Base-by-base conservation (phyloP, 2,797 vertebrate species). In the Mallotus villosus region DNA sequence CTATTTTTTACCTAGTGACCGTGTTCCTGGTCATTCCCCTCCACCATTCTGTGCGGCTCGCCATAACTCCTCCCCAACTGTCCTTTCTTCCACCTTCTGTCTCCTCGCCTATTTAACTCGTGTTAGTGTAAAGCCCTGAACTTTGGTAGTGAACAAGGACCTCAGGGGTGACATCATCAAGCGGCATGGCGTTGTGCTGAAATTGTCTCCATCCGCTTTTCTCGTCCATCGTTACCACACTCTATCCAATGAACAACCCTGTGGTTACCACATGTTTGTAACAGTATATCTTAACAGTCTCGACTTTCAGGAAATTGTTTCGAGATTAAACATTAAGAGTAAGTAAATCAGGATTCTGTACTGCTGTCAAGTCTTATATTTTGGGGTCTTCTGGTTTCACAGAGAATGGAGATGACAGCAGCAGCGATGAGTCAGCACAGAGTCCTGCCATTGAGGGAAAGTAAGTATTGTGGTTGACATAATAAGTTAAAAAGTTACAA, bases 391-490 rank as follows among this genome's bases (percentile, higher is more conserved):
- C 37, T 89, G 41, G 14, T 88, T 75, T 76, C 37, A 80, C 92
- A 99, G 97, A 98, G 84, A 96, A 95, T 29, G 87, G 90, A 69
- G 97, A 98, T 17, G 95, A 98, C 63, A 99, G 97, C 87, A 96
- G 95, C 86, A 97, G 97, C 70, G 97, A 99, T 37, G 97, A 99
- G 51, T 96, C 97, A 0, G 89, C 96, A 29, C 92, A 94, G 70
- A 99, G 97, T 76, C 97, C 97, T 1, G 95, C 95, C 67, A 90
- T 95, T 55, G 97, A 99, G 77, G 97, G 96, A 82, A 95, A 86
- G 97, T 98, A 84, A 93, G 91, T 85, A 70, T 22, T 37, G 9
- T n/a, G 4, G 1, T 22, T 32, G 16, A 32, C 16, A 19, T 63
- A 16, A 25, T 41, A 2, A 24, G 11, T 17, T 17, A 62, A 29